Base-by-base conservation (phyloP, 2,888 invertebrate genomes). In the Chrysolina oricalcia region DNA sequence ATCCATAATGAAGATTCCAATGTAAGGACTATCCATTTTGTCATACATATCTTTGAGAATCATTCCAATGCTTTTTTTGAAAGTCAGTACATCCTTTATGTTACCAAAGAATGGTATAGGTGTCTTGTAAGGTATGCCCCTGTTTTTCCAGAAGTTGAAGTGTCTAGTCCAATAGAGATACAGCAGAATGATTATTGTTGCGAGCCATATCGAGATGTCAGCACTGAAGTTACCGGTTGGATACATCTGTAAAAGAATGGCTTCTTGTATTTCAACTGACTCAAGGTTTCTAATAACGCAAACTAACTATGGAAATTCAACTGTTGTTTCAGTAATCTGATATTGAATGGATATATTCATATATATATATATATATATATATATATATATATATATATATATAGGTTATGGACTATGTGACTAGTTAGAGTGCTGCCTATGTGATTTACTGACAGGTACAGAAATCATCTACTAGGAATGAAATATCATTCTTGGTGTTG, bases 1-100 rank as follows among this genome's bases (percentile, higher is more conserved):
- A 74, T 89, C 87, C 66, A 90, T 87, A 40, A 89, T 87, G 80
- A 89, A 91, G 69, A 90, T 88, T 2, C 91, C 91, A 17, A 90
- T 85, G 77, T 85, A 89, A 10, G 85, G 86, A 62, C 83, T 83
- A 43, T 76, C 74, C 2, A 72, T 78, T 9, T 72, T 56, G 5
- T 77, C 68, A 63, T 79, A 80, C 1, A 82, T 62, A n/a, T 75
- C 70, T 9, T 68, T 72, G 19, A 82, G 50, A 27, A 69, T 68
- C 64, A 73, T 74, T 0, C 81, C 80, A 15, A 76, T 70, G 6
- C 71, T 73, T 21, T 63, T 68, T 81, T 83, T 86, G 8, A 85
- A 82, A 0, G 84, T 72, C n/a, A 88, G 77, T 0, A 89, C 81
- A 13, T 87, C 86, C 53, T 85, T 86, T 53, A 90, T 83, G 78